phyloP scores from a whole-genome alignment of 2,113 vertebrate genomes.

The Thunnus thynnus region DNA sequence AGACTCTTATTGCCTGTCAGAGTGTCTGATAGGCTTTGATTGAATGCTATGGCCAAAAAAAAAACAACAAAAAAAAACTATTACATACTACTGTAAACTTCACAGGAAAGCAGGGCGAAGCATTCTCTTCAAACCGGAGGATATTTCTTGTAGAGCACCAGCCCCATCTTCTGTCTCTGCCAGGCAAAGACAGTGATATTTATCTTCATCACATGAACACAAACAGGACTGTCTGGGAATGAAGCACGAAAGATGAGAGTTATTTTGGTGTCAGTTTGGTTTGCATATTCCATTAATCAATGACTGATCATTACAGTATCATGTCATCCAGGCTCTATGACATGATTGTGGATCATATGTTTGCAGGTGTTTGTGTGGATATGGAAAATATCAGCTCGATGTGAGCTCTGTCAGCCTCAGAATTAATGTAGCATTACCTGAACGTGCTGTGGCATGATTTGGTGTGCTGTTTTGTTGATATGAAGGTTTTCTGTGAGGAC shows the following conservation, averaged over 20 bases:
- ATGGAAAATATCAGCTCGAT: neutral
- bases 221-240: slow-evolving; percentile 28
- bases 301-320: slow-evolving; percentile 23
- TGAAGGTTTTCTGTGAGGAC: neutral
- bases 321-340: slow-evolving; percentile 27
- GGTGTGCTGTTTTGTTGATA: neutral
- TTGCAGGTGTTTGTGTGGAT: slow-evolving; percentile 3
- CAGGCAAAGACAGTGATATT: slow-evolving; percentile 50
- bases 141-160: slow-evolving; percentile 49
- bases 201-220: slow-evolving; percentile 48
- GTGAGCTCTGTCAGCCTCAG: neutral
- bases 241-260: slow-evolving; percentile 40
- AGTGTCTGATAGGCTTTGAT: slow-evolving; percentile 42
- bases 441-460: slow-evolving; percentile 13
- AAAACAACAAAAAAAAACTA: neutral
- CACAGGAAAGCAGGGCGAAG: neutral
- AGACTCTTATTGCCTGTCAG: slow-evolving; percentile 32
- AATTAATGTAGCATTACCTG: slow-evolving; percentile 21
- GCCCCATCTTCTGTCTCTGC: slow-evolving; percentile 72
- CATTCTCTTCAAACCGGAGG: neutral
- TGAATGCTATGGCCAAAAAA: slow-evolving; percentile 1
- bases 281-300: slow-evolving; percentile 55
- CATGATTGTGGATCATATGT: slow-evolving; percentile 18
- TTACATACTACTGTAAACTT: slow-evolving; percentile 11
- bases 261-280: slow-evolving; percentile 33